Base-by-base conservation (phyloP, 2,888 invertebrate species). In the Zygothrica quintamaculata region DNA sequence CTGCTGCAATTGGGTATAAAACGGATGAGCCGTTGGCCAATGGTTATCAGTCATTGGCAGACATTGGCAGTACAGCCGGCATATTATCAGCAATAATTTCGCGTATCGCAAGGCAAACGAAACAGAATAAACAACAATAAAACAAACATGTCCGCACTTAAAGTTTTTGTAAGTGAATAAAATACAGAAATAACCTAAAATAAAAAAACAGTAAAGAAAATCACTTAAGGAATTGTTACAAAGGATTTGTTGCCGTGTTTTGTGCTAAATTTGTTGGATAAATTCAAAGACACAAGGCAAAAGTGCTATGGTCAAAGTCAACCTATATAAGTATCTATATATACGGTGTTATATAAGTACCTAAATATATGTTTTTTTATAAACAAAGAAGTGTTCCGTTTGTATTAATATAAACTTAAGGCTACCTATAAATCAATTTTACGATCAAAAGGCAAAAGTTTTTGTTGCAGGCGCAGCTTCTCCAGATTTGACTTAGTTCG, bases 1-100 rank as follows among this genome's bases (percentile, higher is more conserved):
- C 71, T 72, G 60, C 71, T 72, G 60, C 76, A 62, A 62, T 78
- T 64, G 72, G 64, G 87, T 90, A 90, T 90, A 90, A 90, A 90
- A 89, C 74, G 84, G 87, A 88, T 89, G 89, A 88, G 84, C 84
- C 80, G 72, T 65, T 81, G 80, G 80, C 77, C 74, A 74, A 69
- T 78, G 87, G 85, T 88, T 89, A 90, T 90, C 90, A 90, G 90
- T 90, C 88, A 81, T 77, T 87, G 77, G 84, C 88, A 82, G 84
- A 65, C 87, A 85, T 71, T 85, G 70, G 81, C 79, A 87, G 86
- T 84, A 88, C 84, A 88, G 78, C 87, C 86, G 68, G 72, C 72
- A 70, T n/a, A n/a, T 74, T 73, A 36, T 53, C 57, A 66, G 48
- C 52, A 43, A 46, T 47, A 15, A 60, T 42, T n/a, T 66, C 50